Percentiles rank a stretch among this genome's conserved stretches.
These are phyloP conservation scores for Oryzias melastigma DNA, from an alignment of 2,113 vertebrate genomes.

Conservation along the genomic window DNA sequence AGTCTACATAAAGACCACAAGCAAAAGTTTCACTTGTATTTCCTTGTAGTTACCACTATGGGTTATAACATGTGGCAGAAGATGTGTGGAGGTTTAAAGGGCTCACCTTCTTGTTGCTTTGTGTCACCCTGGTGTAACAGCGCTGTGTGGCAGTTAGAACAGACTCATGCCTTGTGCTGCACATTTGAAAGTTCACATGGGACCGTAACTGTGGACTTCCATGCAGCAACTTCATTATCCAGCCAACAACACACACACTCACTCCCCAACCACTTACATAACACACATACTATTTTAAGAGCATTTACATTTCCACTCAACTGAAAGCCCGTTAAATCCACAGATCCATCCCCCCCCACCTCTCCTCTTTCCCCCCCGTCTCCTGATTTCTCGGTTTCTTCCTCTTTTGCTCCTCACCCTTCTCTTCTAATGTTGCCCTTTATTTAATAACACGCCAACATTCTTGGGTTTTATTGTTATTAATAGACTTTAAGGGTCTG, in stretches of 20 bases:
- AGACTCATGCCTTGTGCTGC: conserved; percentile 33
- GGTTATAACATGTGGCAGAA: too few species aligned
- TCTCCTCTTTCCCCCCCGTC: conserved; percentile 9
- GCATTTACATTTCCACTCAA: conserved; percentile 60
- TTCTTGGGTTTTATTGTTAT: neutral
- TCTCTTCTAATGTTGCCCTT: neutral
- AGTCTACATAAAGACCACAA: too few species aligned
- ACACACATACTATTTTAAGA: conserved; percentile 68
- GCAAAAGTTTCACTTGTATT: too few species aligned
- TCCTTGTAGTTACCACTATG: too few species aligned
- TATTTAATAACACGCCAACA: neutral
- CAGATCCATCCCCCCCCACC: conserved; percentile 1
- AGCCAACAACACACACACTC: conserved; percentile 31
- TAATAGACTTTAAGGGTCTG: neutral
- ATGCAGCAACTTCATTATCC: conserved; percentile 36
- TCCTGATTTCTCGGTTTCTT: neutral
- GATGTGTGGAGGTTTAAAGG: too few species aligned
- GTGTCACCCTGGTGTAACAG: too few species aligned
- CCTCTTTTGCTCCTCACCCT: neutral
- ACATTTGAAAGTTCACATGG: neutral
- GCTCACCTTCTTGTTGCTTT: too few species aligned
- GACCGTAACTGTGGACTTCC: conserved; percentile 16
- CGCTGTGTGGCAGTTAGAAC: too few species aligned
- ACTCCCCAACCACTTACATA: conserved; percentile 57
- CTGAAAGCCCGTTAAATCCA: conserved; percentile 34